Percentiles rank a stretch among this genome's conserved stretches.
Conservation (phyloP, 2,113 vertebrate species). For the Coptodon rendalli region DNA sequence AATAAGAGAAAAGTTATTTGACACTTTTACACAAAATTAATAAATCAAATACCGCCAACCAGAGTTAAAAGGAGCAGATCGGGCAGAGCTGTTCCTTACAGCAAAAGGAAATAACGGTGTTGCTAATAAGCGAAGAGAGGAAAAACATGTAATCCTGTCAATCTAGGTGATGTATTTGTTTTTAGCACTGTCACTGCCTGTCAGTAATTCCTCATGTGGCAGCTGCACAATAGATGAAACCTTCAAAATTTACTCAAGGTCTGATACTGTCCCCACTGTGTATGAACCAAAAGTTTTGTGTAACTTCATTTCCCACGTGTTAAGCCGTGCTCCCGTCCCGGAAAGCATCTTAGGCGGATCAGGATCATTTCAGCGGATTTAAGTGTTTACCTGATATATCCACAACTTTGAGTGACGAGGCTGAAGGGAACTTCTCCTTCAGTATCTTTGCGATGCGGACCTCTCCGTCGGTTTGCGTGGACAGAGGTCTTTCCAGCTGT, state of each 20-base stretch:
- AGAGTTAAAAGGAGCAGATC: not conserved
- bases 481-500: slow-evolving; percentile 50
- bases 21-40: not conserved
- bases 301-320: not conserved
- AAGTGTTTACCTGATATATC: slow-evolving; percentile 84
- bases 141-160: not conserved
- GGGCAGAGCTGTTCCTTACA: not conserved
- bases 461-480: slow-evolving; percentile 79
- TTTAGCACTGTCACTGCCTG: not conserved
- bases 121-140: not conserved
- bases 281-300: not conserved
- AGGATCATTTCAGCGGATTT: not conserved
- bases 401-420: slow-evolving; percentile 80
- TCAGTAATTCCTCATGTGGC: not conserved
- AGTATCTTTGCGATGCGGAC: slow-evolving; percentile 71
- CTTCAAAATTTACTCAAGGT: not conserved
- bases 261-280: not conserved
- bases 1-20: not conserved
- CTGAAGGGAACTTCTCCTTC: slow-evolving; percentile 82
- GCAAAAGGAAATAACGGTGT: not conserved
- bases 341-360: not conserved
- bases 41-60: not conserved
- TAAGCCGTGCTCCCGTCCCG: not conserved
- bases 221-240: not conserved
- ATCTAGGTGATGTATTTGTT: not conserved